Evolutionary conservation across 2,113 vertebrate genomes (phyloP), one percentile per base, ranked within the genome.

Genomic region (Panthera tigris): DNA sequence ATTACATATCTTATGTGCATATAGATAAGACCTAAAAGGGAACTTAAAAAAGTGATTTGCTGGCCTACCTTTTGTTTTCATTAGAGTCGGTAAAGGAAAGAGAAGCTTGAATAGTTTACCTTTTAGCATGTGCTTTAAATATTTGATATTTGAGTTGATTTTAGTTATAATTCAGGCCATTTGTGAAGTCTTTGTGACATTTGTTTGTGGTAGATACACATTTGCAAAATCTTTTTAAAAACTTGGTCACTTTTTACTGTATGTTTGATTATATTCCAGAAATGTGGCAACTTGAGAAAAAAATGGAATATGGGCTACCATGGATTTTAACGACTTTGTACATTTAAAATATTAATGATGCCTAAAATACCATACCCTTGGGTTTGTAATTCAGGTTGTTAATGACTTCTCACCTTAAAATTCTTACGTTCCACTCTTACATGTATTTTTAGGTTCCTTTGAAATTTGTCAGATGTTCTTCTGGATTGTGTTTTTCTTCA

Each of bases 171-270:
- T 93, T 39, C 39, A 96, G 76, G 65, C 12, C 23, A 68, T 82
- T 96, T 94, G 63, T 94, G 36, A 69, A 81, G 36, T 92, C 68
- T 96, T 78, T 84, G 18, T 96, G 79, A 80, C n/a, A 61, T 92
- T 65, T 76, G 29, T 81, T 93, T 95, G 80, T 92, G 18, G 89
- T 94, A 96, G 73, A 50, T 50, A 87, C 13, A 83, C 41, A 94
- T 85, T 91, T 91, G 74, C 29, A 83, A 94, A 89, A n/a, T 87
- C 3, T 91, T 95, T 61, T 95, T 33, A 89, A 92, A 93, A 78
- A 81, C 3, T 36, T 86, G 45, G 55, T 90, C 66, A 39, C 91
- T 89, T 95, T 94, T 93, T 82, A 41, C 55, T 91, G 6, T 81
- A 16, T 91, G 52, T 91, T 97, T 95, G 88, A 55, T 81, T 91